phyloP scores from a whole-genome alignment of 1,140 invertebrate genomes.

The Sinonovacula constricta region DNA sequence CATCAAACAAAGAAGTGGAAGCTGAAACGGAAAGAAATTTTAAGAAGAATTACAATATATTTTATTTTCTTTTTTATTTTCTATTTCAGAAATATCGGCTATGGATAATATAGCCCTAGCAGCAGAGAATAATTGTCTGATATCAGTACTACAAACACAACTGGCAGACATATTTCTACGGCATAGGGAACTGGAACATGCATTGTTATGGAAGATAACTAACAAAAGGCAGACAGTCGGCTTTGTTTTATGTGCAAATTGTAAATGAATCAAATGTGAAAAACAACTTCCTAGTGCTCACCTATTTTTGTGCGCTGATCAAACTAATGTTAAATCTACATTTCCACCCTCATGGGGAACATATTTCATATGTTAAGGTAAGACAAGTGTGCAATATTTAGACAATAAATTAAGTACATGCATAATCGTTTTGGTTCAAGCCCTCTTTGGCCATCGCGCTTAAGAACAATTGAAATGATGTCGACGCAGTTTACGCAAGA shows the following conservation, averaged over 20 bases:
- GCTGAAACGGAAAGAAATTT: neutral
- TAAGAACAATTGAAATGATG: constrained; percentile 30
- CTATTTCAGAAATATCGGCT: neutral
- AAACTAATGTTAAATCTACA: constrained; percentile 32
- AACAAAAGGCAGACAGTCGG: neutral
- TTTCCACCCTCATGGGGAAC: constrained; percentile 23
- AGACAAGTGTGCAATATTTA: constrained; percentile 28
- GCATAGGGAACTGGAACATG: neutral
- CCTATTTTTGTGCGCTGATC: constrained; percentile 9
- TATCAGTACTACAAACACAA: constrained; percentile 3
- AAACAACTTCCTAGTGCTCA: neutral
- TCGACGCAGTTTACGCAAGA: constrained; percentile 37
- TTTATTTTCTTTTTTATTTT: constrained; percentile 2
- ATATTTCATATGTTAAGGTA: constrained; percentile 25
- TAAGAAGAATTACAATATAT: neutral
- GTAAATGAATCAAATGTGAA: neutral
- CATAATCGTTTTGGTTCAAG: constrained; percentile 46
- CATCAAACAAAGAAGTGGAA: neutral
- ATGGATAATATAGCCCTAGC: constrained; percentile 27
- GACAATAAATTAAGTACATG: constrained; percentile 52
- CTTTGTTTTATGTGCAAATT: neutral
- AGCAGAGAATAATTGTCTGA: constrained; percentile 15
- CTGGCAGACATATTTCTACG: neutral
- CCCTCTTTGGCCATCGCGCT: constrained; percentile 42
- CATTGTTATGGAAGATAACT: neutral